Conservation (phyloP, 2,888 invertebrate genomes). For the Stegana nigrithorax region DNA sequence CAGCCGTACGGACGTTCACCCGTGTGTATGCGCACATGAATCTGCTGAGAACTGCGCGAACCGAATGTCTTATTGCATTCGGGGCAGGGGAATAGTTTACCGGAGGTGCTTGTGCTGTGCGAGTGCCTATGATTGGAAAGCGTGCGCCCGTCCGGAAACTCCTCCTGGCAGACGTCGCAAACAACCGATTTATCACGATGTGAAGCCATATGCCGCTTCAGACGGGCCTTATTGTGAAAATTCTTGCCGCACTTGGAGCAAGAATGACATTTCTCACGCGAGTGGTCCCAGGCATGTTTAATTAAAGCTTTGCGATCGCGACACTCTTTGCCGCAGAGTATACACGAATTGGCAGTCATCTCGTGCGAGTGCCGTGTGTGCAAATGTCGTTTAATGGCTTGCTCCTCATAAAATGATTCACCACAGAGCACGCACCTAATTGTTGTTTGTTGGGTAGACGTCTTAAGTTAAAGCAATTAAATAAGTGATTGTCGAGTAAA, state of each 20-base stretch:
- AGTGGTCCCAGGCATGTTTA: conserved; percentile 79
- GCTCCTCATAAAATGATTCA: conserved; percentile 74
- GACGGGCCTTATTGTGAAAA: conserved; percentile 77
- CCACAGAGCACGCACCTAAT: conserved; percentile 75
- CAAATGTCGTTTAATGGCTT: conserved; percentile 75
- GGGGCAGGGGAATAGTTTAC: conserved; percentile 81
- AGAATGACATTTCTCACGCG: conserved; percentile 73
- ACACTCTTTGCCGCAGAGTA: conserved; percentile 77
- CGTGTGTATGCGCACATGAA: conserved; percentile 87
- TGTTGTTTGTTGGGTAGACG: too few relatives aligned
- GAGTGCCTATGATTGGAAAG: conserved; percentile 79
- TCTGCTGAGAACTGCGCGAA: conserved; percentile 86
- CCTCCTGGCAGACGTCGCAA: conserved; percentile 78
- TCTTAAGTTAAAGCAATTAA: too few relatives aligned
- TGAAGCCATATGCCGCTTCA: conserved; percentile 77
- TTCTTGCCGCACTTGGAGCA: conserved; percentile 79
- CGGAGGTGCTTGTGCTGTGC: conserved; percentile 69
- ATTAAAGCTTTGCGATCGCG: conserved; percentile 76
- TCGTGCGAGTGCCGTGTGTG: conserved; percentile 73
- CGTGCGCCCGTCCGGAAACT: conserved; percentile 78
- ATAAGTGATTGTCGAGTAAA: conserved; percentile 11
- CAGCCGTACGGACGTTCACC: conserved; percentile 86
- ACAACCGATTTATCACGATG: conserved; percentile 78
- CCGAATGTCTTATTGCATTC: conserved; percentile 90
- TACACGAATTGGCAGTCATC: conserved; percentile 76